phyloP scores from a whole-genome alignment of 2,797 vertebrate genomes.

The Pseudomugil tenellus region DNA sequence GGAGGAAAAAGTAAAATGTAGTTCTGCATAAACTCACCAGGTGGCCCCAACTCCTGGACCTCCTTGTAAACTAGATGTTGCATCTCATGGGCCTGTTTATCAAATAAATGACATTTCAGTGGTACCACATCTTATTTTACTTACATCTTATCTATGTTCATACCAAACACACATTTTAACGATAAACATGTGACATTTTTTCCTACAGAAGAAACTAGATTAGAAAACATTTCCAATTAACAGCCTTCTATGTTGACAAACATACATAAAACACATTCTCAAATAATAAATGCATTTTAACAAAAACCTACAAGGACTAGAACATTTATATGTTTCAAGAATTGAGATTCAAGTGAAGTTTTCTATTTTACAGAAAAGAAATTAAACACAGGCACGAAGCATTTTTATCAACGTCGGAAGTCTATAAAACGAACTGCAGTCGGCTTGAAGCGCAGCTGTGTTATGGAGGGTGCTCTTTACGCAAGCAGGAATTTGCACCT shows the following conservation, averaged over 20 bases:
- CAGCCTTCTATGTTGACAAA: slow-evolving; percentile 33
- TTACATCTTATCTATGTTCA: neutral
- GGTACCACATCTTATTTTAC: neutral
- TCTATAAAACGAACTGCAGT: slow-evolving; percentile 30
- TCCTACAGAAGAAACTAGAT: slow-evolving; percentile 59
- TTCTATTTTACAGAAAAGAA: slow-evolving; percentile 62
- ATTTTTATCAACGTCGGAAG: slow-evolving; percentile 34
- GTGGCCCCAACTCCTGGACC: neutral
- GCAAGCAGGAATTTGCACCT: slow-evolving; percentile 54
- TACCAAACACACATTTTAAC: slow-evolving; percentile 14
- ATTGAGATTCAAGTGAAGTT: slow-evolving; percentile 44
- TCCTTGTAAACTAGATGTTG: no score
- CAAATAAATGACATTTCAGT: neutral
- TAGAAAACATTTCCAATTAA: slow-evolving; percentile 68
- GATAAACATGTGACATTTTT: slow-evolving; percentile 43
- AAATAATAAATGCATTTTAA: slow-evolving; percentile 62
- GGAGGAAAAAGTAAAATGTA: neutral
- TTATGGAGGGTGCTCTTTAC: slow-evolving; percentile 35
- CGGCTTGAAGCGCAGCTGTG: slow-evolving; percentile 22
- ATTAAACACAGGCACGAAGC: slow-evolving; percentile 66
- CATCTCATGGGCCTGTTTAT: no score
- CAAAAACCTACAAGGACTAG: slow-evolving; percentile 54
- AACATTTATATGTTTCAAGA: slow-evolving; percentile 38
- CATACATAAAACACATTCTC: slow-evolving; percentile 55
- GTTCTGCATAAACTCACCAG: neutral